Base-by-base conservation (phyloP, 2,797 vertebrate species). In the Aeoliscus strigatus region DNA sequence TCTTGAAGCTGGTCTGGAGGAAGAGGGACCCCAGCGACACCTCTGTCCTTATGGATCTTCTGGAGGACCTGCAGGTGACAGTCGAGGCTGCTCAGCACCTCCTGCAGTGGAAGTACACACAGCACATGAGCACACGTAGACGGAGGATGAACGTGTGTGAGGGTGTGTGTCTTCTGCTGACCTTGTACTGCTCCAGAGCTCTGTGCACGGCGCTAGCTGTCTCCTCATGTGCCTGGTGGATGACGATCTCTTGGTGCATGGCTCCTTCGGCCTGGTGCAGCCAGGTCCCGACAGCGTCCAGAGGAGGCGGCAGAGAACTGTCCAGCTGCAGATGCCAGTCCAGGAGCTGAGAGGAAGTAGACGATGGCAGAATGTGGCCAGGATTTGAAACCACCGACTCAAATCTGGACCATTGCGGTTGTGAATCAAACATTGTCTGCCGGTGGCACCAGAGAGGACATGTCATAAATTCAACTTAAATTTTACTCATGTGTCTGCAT, bases 251-350 rank as follows among this genome's bases (percentile, higher is more conserved):
- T 39, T 97, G 92, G 41, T 80, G 86, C 44, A 99, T 80, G 24
- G 90, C 89, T 51, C 88, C 79, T 74, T 99, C 96, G 4, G 90
- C 94, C 48, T 89, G 84, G 46, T 94, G 93, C 2, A 99, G 78
- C 96, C 94, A 98, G 28, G 83, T 76, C 8, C 92, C 94, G 13
- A 97, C 91, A 6, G 75, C 77, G n/a, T 91, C 88, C 82, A 98
- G 81, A 47, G 93, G 93, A 21, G 89, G 86, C 5, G 96, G 94
- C 32, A 98, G 91, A 59, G 90, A 91, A 62, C 91, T 89, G 75
- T 98, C 96, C 60, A 98, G 88, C 57, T 89, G 84, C 30, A 90
- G 71, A 29, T 94, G 96, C 96, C 96, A 98, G 25, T 96, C 92
- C 39, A 90, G 82, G 41, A 98, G 84, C 94, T 98, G 75, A 58